These are phyloP conservation scores for Neoscelio sp. DNA, from an alignment of 2,888 invertebrate genomes.

Conservation along the genomic window DNA sequence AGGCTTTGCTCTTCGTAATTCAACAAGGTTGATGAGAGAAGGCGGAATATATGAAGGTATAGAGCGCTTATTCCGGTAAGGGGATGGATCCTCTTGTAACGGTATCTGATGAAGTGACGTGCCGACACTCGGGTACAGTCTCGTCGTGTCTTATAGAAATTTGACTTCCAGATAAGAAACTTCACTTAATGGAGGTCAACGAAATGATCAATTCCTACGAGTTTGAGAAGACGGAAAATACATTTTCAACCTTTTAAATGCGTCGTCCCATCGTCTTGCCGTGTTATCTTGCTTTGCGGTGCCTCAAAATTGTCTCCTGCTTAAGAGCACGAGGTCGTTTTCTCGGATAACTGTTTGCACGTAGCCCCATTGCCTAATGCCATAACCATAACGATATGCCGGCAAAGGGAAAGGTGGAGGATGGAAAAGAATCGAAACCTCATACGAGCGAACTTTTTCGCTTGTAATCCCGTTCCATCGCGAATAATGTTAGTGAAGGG, in stretches of 20 bases:
- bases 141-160: too few relatives aligned
- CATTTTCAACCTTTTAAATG: slow-evolving; percentile 9
- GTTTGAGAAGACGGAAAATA: background rate
- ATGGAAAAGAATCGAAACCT: slow-evolving; percentile 63
- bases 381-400: slow-evolving; percentile 79
- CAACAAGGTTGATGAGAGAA: slow-evolving; percentile 62
- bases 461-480: slow-evolving; percentile 46
- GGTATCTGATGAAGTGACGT: slow-evolving; percentile 80
- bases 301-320: slow-evolving; percentile 49
- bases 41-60: slow-evolving; percentile 53
- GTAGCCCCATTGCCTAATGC: slow-evolving; percentile 76
- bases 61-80: slow-evolving; percentile 50
- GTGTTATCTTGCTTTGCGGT: slow-evolving; percentile 29
- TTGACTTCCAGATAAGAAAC: too few relatives aligned
- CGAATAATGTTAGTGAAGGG: slow-evolving; percentile 33
- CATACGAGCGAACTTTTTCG: slow-evolving; percentile 50
- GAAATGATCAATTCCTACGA: slow-evolving; percentile 2
- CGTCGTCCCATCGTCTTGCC: slow-evolving; percentile 12
- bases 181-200: too few relatives aligned
- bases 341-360: slow-evolving; percentile 79
- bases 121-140: slow-evolving; percentile 73
- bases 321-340: slow-evolving; percentile 73
- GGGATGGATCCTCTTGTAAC: slow-evolving; percentile 70
- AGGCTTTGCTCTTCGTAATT: slow-evolving; percentile 60
- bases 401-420: slow-evolving; percentile 68